Evolutionary conservation across 2,888 invertebrate species (phyloP).

Genomic region (Gerosis bhagava): DNA sequence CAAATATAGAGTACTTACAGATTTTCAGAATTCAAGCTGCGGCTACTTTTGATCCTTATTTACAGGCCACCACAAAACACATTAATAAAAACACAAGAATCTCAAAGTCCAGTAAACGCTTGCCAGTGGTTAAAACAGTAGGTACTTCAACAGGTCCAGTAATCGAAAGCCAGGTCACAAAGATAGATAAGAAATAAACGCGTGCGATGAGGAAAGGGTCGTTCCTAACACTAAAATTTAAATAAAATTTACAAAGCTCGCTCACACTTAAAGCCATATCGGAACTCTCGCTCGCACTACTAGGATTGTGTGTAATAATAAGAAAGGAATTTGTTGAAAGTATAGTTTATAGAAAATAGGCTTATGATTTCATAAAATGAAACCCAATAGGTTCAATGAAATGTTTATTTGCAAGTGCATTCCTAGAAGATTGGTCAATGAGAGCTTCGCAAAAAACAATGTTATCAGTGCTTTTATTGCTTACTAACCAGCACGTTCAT

Average conservation of each 20-base stretch:
- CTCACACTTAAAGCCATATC: too few species aligned
- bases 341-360: too few species aligned
- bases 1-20: conserved; percentile 10
- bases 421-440: conserved; percentile 7
- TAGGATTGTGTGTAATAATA: too few species aligned
- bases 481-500: too few species aligned
- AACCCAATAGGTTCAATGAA: too few species aligned
- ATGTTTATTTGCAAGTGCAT: conserved; percentile 4
- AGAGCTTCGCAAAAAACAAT: conserved; percentile 13
- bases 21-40: conserved; percentile 10
- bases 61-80: too few species aligned
- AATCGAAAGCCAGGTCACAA: conserved; percentile 12
- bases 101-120: conserved; percentile 13
- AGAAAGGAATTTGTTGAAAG: too few species aligned
- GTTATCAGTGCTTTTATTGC: conserved; percentile 10
- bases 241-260: too few species aligned
- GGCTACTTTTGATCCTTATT: conserved; percentile 7
- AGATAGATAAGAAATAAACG: conserved; percentile 7
- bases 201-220: conserved; percentile 11
- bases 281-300: too few species aligned
- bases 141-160: conserved; percentile 8
- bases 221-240: conserved; percentile 8
- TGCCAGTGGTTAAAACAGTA: conserved; percentile 13
- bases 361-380: too few species aligned
- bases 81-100: conserved; percentile 8